Evolutionary conservation across 2,888 invertebrate genomes (phyloP).

Genomic region (Platypus cylindrus): DNA sequence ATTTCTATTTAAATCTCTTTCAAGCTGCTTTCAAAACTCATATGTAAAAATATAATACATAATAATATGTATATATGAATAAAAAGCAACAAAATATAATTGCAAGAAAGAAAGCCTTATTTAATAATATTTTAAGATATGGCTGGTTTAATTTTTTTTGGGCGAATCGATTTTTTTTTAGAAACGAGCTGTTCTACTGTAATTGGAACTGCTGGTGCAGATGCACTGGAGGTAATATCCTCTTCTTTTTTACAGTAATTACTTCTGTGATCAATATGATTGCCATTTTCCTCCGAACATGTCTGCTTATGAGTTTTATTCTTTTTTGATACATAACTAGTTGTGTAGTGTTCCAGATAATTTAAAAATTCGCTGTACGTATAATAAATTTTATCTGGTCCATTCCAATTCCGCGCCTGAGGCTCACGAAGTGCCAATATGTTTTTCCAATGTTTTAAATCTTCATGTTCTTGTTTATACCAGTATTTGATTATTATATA

Average conservation of each 20-base stretch:
- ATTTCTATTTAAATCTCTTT: slow-evolving; percentile 1
- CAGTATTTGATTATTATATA: slow-evolving; percentile 68
- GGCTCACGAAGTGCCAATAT: slow-evolving; percentile 56
- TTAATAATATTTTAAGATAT: slow-evolving; percentile 14
- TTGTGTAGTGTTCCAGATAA: slow-evolving; percentile 52
- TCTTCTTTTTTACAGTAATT: too few species aligned
- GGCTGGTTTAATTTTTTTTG: slow-evolving; percentile 22
- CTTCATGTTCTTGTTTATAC: slow-evolving; percentile 59
- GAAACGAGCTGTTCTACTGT: slow-evolving; percentile 43
- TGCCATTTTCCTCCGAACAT: slow-evolving; percentile 19
- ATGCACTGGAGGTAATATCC: too few species aligned
- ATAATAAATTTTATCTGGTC: slow-evolving; percentile 52
- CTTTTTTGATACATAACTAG: too few species aligned
- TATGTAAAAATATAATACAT: slow-evolving; percentile 2
- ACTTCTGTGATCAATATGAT: slow-evolving; percentile 15
- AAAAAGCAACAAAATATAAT: slow-evolving; percentile 5
- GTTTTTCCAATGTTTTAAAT: slow-evolving; percentile 59
- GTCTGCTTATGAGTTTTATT: too few species aligned
- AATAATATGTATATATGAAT: slow-evolving; percentile 2
- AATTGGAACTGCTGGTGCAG: too few species aligned
- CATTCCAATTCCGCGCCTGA: slow-evolving; percentile 60
- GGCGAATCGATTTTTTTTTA: slow-evolving; percentile 31
- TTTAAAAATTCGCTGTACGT: slow-evolving; percentile 56
- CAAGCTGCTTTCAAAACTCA: not conserved
- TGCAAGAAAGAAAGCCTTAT: slow-evolving; percentile 3